Conservation (phyloP, 2,113 vertebrate species). For the Laticauda laticaudata region DNA sequence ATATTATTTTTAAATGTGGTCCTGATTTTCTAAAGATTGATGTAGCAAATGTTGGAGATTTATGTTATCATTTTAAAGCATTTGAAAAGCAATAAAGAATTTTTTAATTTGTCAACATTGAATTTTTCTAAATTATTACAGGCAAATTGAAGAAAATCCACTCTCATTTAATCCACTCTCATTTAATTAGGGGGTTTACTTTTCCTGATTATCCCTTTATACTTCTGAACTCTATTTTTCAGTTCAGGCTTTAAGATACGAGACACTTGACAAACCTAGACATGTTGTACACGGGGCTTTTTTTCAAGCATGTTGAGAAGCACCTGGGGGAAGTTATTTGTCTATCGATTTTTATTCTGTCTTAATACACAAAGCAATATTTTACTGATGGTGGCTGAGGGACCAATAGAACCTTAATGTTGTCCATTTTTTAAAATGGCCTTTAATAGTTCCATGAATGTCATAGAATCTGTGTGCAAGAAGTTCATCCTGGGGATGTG, state of each 20-base stretch:
- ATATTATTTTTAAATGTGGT: not conserved
- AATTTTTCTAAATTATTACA: not conserved
- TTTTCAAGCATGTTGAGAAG: not conserved
- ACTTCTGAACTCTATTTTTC: not conserved
- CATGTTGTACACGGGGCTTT: not conserved
- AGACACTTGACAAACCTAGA: not conserved
- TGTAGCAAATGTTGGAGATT: not conserved
- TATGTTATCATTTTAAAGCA: not conserved
- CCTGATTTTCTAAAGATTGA: not conserved
- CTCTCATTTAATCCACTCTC: too few relatives aligned
- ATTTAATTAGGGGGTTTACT: not conserved
- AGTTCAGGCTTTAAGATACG: not conserved
- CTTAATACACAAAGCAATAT: not conserved
- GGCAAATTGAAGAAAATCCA: not conserved
- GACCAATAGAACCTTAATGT: not conserved
- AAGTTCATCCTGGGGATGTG: too few relatives aligned
- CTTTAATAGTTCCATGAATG: not conserved
- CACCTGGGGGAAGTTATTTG: not conserved
- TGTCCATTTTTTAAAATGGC: too few relatives aligned
- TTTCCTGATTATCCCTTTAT: not conserved
- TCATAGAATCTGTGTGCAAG: not conserved
- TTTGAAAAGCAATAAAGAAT: not conserved
- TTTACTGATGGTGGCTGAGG: not conserved
- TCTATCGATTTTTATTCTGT: not conserved
- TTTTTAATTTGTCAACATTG: not conserved